phyloP scores from a whole-genome alignment of 2,888 invertebrate genomes.

The Thera obeliscata region DNA sequence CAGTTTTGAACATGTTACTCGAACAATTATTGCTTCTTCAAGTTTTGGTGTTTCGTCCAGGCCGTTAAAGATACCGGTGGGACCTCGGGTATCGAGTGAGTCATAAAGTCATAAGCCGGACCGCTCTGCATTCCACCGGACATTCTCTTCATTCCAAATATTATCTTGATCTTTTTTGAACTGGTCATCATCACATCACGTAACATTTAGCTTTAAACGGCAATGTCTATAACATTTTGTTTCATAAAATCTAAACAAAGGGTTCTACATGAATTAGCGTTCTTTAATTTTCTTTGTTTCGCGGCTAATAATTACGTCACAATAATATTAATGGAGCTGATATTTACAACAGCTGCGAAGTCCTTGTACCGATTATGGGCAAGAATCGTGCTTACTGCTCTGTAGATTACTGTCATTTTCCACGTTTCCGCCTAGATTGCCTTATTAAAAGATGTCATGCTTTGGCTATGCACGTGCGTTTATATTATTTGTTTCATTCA shows the following conservation, averaged over 20 bases:
- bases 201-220: neutral
- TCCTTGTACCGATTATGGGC: constrained; percentile 83
- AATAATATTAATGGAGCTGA: constrained; percentile 75
- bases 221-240: constrained; percentile 17
- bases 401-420: constrained; percentile 81
- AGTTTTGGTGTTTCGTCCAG: constrained; percentile 48
- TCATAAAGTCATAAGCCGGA: constrained; percentile 71
- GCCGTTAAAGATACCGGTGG: constrained; percentile 60
- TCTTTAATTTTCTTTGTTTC: constrained; percentile 77
- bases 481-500: constrained; percentile 37
- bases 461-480: constrained; percentile 62
- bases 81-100: constrained; percentile 61
- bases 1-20: constrained; percentile 36
- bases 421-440: constrained; percentile 79
- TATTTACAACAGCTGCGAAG: constrained; percentile 81
- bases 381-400: constrained; percentile 78
- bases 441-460: constrained; percentile 80
- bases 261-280: constrained; percentile 47
- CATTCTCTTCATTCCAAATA: constrained; percentile 63
- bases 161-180: constrained; percentile 57
- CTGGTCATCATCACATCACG: constrained; percentile 29
- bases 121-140: constrained; percentile 68
- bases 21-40: constrained; percentile 51
- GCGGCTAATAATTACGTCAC: constrained; percentile 75
- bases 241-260: constrained; percentile 53